Percentiles rank a stretch among this genome's conserved stretches.
Evolutionary conservation across 1,140 invertebrate species (phyloP).

Genomic region (Heliconius eleuchia): DNA sequence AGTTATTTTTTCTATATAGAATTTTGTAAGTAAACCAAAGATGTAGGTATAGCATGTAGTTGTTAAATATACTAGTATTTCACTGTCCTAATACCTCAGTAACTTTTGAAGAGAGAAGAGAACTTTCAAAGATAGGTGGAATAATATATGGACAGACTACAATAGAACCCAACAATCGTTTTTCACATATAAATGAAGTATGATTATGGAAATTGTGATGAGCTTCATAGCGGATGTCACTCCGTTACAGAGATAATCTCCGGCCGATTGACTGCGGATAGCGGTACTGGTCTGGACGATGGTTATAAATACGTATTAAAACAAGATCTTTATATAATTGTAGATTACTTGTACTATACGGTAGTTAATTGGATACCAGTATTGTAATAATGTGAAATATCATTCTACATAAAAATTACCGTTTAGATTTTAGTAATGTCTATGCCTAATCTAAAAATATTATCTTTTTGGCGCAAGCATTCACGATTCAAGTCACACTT

Average conservation of each 20-base stretch:
- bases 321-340: background rate
- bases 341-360: background rate
- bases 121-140: background rate
- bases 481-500: too few species aligned
- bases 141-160: background rate
- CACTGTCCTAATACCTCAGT: too few species aligned
- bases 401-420: background rate
- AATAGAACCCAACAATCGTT: background rate
- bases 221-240: slow-evolving; percentile 43
- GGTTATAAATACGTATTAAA: slow-evolving; percentile 17
- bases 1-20: too few species aligned
- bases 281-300: slow-evolving; percentile 52
- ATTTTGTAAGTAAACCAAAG: too few species aligned
- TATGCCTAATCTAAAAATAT: too few species aligned
- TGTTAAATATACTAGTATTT: too few species aligned
- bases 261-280: slow-evolving; percentile 45
- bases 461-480: too few species aligned
- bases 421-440: background rate
- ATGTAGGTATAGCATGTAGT: too few species aligned
- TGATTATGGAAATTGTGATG: slow-evolving; percentile 27
- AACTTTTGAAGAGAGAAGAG: too few species aligned
- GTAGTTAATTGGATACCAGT: background rate
- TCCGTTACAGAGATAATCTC: slow-evolving; percentile 62
- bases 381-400: background rate
- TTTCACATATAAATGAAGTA: background rate